Evolutionary conservation across 1,140 invertebrate species (phyloP), one percentile per base, ranked within the genome.

Genomic region (Vollenhovia emeryi): DNA sequence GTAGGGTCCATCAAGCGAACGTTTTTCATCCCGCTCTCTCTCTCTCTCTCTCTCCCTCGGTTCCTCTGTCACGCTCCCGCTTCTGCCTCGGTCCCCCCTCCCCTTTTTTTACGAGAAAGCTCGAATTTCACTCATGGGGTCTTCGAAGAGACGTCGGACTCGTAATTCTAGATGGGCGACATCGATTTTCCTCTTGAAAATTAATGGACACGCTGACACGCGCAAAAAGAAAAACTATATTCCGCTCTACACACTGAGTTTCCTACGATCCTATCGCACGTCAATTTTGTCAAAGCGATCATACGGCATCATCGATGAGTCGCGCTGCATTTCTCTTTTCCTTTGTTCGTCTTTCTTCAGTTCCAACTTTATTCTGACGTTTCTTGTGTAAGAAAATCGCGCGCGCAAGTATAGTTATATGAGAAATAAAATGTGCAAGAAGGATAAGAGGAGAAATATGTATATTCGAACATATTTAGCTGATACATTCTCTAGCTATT

Each of bases 171-270:
- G 87, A 92, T 92, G 87, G 84, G 64, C 74, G 40, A 85, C 86
- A 74, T 90, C 90, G 87, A 91, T 91, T 91, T 91, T 92, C 87
- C 86, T 87, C 84, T 85, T 85, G 89, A 91, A 93, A 93, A 93
- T 93, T 93, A 92, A 93, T 92, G 92, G 90, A 91, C 60, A 88
- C 86, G 85, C 84, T 84, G 86, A 84, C 84, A 79, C 66, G 60
- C 71, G 69, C 79, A 84, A 80, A 73, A 89, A 89, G 60, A 66
- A 66, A 85, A 89, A 87, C 11, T 45, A 27, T 75, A 84, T 43
- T 52, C 68, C 59, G 55, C 33, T 36, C 33, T 5, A 36, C 43
- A 18, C 55, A 18, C 13, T 40, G 48, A 57, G 30, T 73, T 60
- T 82, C 40, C 45, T 75, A 60, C 68, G 18, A 40, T 43, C n/a